Evolutionary conservation across 2,888 invertebrate species (phyloP).

Genomic region (Xylota sylvarum): DNA sequence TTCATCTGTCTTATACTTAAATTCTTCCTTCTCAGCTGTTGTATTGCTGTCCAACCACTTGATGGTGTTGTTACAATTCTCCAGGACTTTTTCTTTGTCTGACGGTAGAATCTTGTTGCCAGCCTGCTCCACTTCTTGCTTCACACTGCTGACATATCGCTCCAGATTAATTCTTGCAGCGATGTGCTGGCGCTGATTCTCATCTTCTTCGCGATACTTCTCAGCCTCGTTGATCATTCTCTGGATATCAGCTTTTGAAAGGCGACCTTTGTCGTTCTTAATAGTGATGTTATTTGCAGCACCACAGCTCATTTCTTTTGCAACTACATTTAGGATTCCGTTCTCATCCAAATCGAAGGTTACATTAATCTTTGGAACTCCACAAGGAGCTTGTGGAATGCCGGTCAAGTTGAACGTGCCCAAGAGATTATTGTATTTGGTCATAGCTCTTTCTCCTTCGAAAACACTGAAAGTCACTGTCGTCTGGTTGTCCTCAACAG

Average conservation of each 20-base stretch:
- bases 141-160: conserved; percentile 88
- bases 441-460: conserved; percentile 93
- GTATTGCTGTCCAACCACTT: conserved; percentile 91
- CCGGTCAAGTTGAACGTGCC: conserved; percentile 97
- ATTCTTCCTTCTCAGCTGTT: conserved; percentile 90
- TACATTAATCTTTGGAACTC: conserved; percentile 93
- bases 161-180: conserved; percentile 89
- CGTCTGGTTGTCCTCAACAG: conserved; percentile 91
- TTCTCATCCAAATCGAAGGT: conserved; percentile 93
- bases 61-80: conserved; percentile 88
- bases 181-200: conserved; percentile 88
- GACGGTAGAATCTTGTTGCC: conserved; percentile 87
- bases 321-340: conserved; percentile 95
- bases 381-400: conserved; percentile 95
- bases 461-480: conserved; percentile 89
- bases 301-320: conserved; percentile 87
- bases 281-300: conserved; percentile 91
- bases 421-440: conserved; percentile 95
- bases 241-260: conserved; percentile 92
- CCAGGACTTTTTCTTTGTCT: conserved; percentile 89
- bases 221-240: conserved; percentile 90
- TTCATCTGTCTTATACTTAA: background rate
- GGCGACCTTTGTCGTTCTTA: conserved; percentile 91
- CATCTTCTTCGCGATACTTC: conserved; percentile 89
- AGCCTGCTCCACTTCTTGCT: conserved; percentile 88